Percentiles rank a stretch among this genome's conserved stretches.
phyloP scores from a whole-genome alignment of 2,113 vertebrate species.

The Furnarius figulus region DNA sequence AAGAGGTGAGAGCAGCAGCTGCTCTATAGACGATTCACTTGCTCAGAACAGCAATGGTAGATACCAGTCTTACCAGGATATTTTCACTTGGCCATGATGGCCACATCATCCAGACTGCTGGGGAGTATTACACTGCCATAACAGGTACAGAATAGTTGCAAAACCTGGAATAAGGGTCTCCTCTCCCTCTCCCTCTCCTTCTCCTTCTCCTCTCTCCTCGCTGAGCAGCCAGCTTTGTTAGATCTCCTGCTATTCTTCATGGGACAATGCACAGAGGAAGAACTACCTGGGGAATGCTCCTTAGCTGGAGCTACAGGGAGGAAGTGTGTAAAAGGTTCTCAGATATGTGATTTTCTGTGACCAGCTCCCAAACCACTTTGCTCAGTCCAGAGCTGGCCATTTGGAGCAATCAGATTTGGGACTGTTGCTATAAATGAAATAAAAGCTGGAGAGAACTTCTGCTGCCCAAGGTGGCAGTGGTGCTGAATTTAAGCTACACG shows the following conservation, averaged over 20 bases:
- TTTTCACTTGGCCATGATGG: too few relatives aligned
- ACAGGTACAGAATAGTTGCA: too few relatives aligned
- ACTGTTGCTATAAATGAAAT: background rate
- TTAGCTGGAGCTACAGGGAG: background rate
- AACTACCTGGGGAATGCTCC: background rate
- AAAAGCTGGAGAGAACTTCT: background rate
- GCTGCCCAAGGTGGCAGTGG: background rate
- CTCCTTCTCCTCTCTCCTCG: background rate
- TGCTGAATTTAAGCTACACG: background rate
- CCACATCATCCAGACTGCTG: too few relatives aligned
- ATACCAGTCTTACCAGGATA: too few relatives aligned
- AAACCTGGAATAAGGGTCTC: too few relatives aligned
- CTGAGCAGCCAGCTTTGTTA: background rate
- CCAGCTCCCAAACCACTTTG: background rate
- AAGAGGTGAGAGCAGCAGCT: too few relatives aligned
- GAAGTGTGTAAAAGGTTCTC: background rate
- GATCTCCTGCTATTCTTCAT: background rate
- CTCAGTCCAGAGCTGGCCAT: background rate
- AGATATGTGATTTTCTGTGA: background rate
- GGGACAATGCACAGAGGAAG: background rate
- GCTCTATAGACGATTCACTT: too few relatives aligned
- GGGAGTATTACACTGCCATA: too few relatives aligned
- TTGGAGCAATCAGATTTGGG: background rate
- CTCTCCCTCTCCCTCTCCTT: too few relatives aligned
- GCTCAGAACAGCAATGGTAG: too few relatives aligned